These are phyloP conservation scores for Morinoia aosen DNA, from an alignment of 2,888 invertebrate species.

Conservation along the genomic window DNA sequence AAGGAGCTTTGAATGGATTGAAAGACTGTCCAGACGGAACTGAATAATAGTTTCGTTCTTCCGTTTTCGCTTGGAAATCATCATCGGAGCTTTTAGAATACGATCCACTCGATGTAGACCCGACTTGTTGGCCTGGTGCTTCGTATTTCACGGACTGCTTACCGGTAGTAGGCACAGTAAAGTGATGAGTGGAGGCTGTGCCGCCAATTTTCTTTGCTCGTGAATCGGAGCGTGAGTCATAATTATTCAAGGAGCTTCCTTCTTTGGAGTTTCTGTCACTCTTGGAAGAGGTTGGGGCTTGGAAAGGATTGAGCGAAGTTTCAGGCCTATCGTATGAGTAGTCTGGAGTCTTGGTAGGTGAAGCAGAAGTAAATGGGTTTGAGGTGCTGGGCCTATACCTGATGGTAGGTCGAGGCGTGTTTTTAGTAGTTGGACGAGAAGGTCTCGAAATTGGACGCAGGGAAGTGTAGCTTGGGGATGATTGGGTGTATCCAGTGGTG, in stretches of 20 bases:
- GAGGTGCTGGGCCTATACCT: not conserved
- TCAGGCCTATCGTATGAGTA: constrained; percentile 30
- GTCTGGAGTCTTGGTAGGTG: not conserved
- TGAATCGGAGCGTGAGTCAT: not conserved
- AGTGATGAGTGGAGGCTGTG: not conserved
- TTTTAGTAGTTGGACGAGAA: not conserved
- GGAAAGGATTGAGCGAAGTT: not conserved
- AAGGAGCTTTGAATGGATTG: constrained; percentile 19
- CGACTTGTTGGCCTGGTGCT: not conserved
- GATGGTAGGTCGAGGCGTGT: constrained; percentile 13
- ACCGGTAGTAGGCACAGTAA: not conserved
- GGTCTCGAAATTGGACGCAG: not conserved
- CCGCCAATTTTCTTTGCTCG: not conserved
- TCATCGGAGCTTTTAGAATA: not conserved
- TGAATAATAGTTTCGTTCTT: not conserved
- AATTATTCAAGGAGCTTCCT: not conserved
- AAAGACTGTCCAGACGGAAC: constrained; percentile 11
- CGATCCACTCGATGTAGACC: not conserved
- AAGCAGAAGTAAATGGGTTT: not conserved
- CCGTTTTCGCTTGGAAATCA: not conserved
- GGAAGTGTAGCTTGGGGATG: not conserved
- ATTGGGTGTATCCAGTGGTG: not conserved
- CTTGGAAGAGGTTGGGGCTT: not conserved
- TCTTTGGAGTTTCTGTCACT: not conserved
- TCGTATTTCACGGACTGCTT: not conserved